A percentile compares a stretch with the other conserved stretches of the same genome.
These are phyloP conservation scores for Petrocephalus sullivani DNA, from an alignment of 2,797 vertebrate species.

Conservation along the genomic window DNA sequence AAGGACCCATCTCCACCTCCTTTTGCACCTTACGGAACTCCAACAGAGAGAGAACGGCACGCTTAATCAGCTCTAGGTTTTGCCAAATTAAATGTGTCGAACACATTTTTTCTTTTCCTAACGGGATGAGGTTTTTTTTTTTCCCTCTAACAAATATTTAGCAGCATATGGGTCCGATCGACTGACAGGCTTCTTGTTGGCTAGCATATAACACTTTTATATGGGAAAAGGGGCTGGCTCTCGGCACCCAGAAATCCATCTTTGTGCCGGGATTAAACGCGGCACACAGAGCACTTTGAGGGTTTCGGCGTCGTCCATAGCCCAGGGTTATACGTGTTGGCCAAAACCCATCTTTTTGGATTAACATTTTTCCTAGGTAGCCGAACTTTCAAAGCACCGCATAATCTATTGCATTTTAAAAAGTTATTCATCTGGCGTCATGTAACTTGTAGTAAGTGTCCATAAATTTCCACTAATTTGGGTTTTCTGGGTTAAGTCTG, in stretches of 20 bases:
- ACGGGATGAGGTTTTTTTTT: background rate
- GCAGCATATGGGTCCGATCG: background rate
- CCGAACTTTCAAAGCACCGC: background rate
- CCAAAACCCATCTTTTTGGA: background rate
- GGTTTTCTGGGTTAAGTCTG: background rate
- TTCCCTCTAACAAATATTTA: background rate
- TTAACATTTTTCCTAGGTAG: background rate
- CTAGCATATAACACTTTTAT: background rate
- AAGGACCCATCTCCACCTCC: background rate
- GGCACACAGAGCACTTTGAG: background rate
- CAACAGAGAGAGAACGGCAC: background rate
- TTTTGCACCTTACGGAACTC: background rate
- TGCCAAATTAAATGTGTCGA: background rate
- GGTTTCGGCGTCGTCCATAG: background rate
- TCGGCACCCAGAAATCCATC: background rate
- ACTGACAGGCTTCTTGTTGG: background rate
- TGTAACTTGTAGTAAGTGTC: background rate
- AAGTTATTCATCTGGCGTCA: background rate
- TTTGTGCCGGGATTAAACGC: background rate
- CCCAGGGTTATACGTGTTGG: background rate
- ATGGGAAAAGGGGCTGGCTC: background rate
- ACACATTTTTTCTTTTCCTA: background rate
- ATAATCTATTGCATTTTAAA: background rate
- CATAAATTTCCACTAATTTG: constrained; percentile 1
- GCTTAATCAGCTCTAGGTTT: background rate